Percentiles rank a stretch among this genome's conserved stretches.
Conservation (phyloP, 1,140 invertebrate species). For the Pseudomyrmex flavicornis region DNA sequence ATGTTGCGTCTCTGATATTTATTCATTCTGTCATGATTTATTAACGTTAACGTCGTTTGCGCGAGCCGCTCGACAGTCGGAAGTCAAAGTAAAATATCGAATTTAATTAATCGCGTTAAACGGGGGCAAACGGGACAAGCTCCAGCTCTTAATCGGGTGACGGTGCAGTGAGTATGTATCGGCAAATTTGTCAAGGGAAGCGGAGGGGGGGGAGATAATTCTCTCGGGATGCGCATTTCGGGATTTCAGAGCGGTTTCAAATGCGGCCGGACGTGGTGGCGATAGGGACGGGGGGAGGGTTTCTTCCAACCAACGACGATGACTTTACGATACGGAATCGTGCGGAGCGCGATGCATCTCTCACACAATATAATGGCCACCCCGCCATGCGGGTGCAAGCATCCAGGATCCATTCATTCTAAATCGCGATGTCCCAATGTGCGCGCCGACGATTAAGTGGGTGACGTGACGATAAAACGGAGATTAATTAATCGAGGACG, state of each 20-base stretch:
- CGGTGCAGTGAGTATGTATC: background rate
- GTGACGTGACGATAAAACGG: slow-evolving; percentile 39
- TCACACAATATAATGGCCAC: slow-evolving; percentile 23
- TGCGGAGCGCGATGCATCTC: slow-evolving; percentile 32
- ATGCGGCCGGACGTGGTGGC: background rate
- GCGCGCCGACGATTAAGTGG: slow-evolving; percentile 36
- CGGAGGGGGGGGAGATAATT: too few relatives aligned
- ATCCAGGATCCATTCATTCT: slow-evolving; percentile 45
- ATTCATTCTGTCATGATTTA: slow-evolving; percentile 30
- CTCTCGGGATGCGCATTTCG: background rate
- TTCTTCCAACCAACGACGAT: slow-evolving; percentile 37
- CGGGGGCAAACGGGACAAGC: background rate
- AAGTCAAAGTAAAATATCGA: slow-evolving; percentile 52
- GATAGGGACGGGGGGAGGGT: slow-evolving; percentile 2
- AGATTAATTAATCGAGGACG: slow-evolving; percentile 37
- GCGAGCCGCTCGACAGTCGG: slow-evolving; percentile 3
- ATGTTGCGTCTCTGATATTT: slow-evolving; percentile 38
- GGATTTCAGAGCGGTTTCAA: slow-evolving; percentile 26
- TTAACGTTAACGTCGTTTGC: slow-evolving; percentile 29
- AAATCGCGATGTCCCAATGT: slow-evolving; percentile 45
- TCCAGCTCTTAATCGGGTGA: background rate
- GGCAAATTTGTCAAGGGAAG: background rate
- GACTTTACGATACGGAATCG: slow-evolving; percentile 54
- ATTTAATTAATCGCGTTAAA: slow-evolving; percentile 35
- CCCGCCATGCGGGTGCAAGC: slow-evolving; percentile 46